Base-by-base conservation (phyloP, 2,797 vertebrate genomes). In the Geotrypetes seraphini region DNA sequence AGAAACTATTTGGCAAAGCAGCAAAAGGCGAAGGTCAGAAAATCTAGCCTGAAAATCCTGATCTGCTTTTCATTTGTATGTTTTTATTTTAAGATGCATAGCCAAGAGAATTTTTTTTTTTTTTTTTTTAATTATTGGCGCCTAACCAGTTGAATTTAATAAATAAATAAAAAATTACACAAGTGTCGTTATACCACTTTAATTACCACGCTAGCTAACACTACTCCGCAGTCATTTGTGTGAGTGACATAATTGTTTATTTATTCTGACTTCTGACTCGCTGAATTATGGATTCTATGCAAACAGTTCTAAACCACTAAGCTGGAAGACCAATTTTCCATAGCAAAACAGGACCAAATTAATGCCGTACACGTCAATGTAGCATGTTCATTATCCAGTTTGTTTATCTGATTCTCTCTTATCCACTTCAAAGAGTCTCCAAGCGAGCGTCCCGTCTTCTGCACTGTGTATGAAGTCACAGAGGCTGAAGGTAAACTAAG, bases 221-320 rank as follows among this genome's bases (percentile, higher is more conserved):
- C 17, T 33, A 22, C n/a, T 34, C 25, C 17, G n/a, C 14, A 31
- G 31, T 11, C 47, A 25, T 30, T 36, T 33, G 19, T 26, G 40
- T 31, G n/a, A n/a, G 39, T 46, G 33, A 35, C 14, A 31, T 10
- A 33, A 46, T 31, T 14, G 12, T 71, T 31, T 63, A 60, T 56
- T 70, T 74, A 72, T 66, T 63, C 63, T 30, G 56, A 57, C 52
- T 64, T 62, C 55, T 41, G 50, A 71, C 56, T 67, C 71, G 74
- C 58, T 58, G 67, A 70, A 63, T 70, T 56, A 71, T 57, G 64
- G 42, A 37, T 57, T 69, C 53, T 40, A 69, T 49, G 54, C 64
- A 75, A 78, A 61, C 47, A 55, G 67, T 66, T 78, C 66, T 72
- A 28, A 76, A 39, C 52, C 69, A 72, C 43, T 74, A 69, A 69